Evolutionary conservation across 2,797 vertebrate species (phyloP).

Genomic region (Xenopus petersii): DNA sequence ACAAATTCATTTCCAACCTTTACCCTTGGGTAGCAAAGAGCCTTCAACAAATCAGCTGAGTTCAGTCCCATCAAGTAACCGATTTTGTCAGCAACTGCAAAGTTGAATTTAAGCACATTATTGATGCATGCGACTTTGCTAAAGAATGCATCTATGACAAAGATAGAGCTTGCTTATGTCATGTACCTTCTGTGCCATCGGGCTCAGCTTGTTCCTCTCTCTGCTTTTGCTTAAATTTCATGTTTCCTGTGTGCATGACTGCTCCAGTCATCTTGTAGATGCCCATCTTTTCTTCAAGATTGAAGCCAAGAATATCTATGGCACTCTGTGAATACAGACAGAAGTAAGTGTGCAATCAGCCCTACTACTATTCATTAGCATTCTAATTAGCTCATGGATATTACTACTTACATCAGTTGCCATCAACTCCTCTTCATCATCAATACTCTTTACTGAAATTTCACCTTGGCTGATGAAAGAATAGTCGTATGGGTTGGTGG

Average conservation of each 20-base stretch:
- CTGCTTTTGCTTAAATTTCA: constrained; percentile 83
- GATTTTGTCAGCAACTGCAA: constrained; percentile 75
- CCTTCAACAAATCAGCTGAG: constrained; percentile 85
- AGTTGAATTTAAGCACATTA: no score
- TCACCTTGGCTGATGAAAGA: constrained; percentile 80
- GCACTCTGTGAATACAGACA: constrained; percentile 61
- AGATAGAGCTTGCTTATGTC: no score
- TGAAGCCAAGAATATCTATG: constrained; percentile 80
- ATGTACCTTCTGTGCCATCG: constrained; percentile 73
- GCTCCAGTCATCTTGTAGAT: constrained; percentile 80
- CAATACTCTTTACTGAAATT: constrained; percentile 80
- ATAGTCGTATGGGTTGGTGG: constrained; percentile 79
- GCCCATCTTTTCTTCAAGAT: constrained; percentile 70
- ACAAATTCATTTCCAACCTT: constrained; percentile 86
- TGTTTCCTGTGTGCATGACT: constrained; percentile 75
- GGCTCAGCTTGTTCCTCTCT: constrained; percentile 79
- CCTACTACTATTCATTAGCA: no score
- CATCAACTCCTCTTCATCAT: constrained; percentile 82
- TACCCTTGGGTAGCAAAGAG: constrained; percentile 83
- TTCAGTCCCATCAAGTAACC: constrained; percentile 80
- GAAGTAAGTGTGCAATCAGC: background rate
- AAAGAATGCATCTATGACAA: no score
- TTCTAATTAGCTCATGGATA: constrained; percentile 67
- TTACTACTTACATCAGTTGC: constrained; percentile 85
- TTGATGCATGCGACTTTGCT: no score